Conservation (phyloP, 2,888 invertebrate genomes). For the Bombylius major region DNA sequence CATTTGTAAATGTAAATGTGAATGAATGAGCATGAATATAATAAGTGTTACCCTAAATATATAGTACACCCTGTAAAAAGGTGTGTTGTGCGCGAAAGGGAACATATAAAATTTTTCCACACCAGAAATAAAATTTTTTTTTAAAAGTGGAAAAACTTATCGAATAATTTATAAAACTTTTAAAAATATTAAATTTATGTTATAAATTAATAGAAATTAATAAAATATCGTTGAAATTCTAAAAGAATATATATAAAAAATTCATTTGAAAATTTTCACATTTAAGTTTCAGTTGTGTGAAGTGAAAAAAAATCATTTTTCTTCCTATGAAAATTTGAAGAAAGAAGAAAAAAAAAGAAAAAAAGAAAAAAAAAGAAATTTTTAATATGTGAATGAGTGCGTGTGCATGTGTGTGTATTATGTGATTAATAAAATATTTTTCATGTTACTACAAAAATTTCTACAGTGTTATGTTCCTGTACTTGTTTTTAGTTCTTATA, state of each 20-base stretch:
- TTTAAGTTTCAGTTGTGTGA: too few species aligned
- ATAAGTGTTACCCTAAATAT: too few species aligned
- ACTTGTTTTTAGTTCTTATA: not conserved
- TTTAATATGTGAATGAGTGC: not conserved
- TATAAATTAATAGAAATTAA: constrained; percentile 7
- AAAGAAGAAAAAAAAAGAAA: constrained; percentile 1
- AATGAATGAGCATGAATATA: too few species aligned
- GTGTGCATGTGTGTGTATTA: not conserved
- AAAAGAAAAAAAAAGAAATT: not conserved
- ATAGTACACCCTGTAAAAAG: constrained; percentile 12
- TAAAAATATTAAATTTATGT: not conserved
- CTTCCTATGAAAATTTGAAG: not conserved
- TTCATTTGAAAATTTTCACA: too few species aligned
- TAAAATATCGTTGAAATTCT: constrained; percentile 3
- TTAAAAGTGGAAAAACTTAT: constrained; percentile 1
- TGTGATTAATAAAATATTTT: too few species aligned
- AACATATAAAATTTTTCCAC: constrained; percentile 17
- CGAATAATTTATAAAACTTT: not conserved
- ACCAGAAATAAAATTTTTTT: constrained; percentile 9
- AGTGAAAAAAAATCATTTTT: too few species aligned
- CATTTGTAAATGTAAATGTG: too few species aligned
- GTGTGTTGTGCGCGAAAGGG: constrained; percentile 19
- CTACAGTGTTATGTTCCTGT: not conserved
- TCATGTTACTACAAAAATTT: too few species aligned
- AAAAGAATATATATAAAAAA: too few species aligned